Evolutionary conservation across 1,140 invertebrate genomes (phyloP), one percentile per base, ranked within the genome.

Genomic region (Nephotettix cincticeps): DNA sequence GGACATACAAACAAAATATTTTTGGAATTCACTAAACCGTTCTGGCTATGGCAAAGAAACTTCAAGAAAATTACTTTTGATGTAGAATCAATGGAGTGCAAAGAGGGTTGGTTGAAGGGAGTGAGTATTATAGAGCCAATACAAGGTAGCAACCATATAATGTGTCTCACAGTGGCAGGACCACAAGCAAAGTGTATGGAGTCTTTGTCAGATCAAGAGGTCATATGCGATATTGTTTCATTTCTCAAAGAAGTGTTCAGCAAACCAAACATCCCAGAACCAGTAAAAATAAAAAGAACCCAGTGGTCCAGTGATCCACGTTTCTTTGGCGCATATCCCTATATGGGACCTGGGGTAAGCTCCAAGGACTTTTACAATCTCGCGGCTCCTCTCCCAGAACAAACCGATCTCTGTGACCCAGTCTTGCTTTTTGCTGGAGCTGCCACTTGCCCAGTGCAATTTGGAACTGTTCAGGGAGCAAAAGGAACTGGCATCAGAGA

Each of bases 391-490:
- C 79, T 92, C 54, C 89, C 88, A 23, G 86, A 84, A 0, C 81
- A 85, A 71, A 84, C 86, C 68, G 79, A 84, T 0, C 77, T 84
- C 25, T 83, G 87, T 9, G 47, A 70, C 0, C 87, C 90, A 0
- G 84, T 86, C 30, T 77, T 97, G 19, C 78, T 94, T 23, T 97
- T 96, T 81, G 94, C 94, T 43, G 95, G 95, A 0, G 95, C 96
- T 83, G 94, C 93, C 0, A 95, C 93, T 0, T 88, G 92, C 75
- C 82, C 90, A 2, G 86, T 88, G 28, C 87, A 90, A 71, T 90
- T 89, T 64, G 89, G 88, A 14, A 94, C 92, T 1, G 89, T 92
- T 0, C 92, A 95, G 77, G 93, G 92, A 19, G 93, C 93, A 9
- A 85, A 91, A 75, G 79, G 92, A 25, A 93, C 90, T 73, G 93